Evolutionary conservation across 2,113 vertebrate genomes (phyloP), one percentile per base, ranked within the genome.

Genomic region (Sylvicapra grimmia): DNA sequence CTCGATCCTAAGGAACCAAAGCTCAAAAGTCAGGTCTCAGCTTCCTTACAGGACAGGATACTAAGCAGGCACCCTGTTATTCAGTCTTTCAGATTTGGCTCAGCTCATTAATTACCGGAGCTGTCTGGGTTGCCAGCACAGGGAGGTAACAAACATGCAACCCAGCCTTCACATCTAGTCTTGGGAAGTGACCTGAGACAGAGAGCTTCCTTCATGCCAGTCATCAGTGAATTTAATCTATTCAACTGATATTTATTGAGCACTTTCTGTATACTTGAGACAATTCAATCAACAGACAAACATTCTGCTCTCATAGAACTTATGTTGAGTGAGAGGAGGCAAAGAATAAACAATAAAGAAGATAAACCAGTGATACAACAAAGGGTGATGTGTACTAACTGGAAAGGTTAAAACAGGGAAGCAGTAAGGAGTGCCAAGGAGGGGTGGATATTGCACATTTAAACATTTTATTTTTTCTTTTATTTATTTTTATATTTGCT

Each of bases 71-170:
- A 53, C 44, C 33, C 58, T 18, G 9, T 23, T 53, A n/a, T 58
- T 56, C 58, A 33, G 77, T 47, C 75, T 36, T 31, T 80, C 29
- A 75, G 59, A 80, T 47, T 58, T 15, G 1, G 16, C 6, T 96
- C 59, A 29, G 33, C 47, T 65, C 27, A 16, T 68, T 2, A 0
- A 29, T 59, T 14, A 40, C 18, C 0, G 0, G 25, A 31, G 29
- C 16, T 7, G 7, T 47, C 63, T 31, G 6, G 3, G 25, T 14
- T 12, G 2, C n/a, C 11, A 29, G 51, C 53, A 13, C 68, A 19
- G 15, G 9, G 36, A 72, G 29, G 9, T 11, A 16, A 40, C 16
- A 18, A 23, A 27, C 15, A 19, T 4, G 3, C 16, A 59, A 4
- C 10, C 72, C 40, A 63, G 40, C 44, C 75, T 36, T 47, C 31